Percentiles rank a stretch among this genome's conserved stretches.
These are phyloP conservation scores for Dicaeum eximium DNA, from an alignment of 2,113 vertebrate species.

Conservation along the genomic window DNA sequence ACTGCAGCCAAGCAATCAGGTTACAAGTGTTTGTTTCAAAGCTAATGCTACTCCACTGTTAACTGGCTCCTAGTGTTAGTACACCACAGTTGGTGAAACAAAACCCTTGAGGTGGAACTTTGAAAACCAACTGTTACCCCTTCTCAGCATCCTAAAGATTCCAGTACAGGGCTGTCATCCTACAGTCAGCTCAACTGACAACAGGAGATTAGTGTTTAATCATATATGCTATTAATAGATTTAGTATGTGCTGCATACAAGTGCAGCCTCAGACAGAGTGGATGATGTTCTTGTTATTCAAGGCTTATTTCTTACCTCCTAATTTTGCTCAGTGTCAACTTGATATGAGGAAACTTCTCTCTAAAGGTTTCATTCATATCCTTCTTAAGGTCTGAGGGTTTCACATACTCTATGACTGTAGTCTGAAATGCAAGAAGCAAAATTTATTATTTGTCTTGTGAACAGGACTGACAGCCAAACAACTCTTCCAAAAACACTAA, in stretches of 20 bases:
- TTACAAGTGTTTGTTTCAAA: conserved; percentile 12
- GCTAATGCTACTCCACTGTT: not conserved
- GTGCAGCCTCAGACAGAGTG: not conserved
- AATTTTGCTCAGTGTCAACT: conserved; percentile 94
- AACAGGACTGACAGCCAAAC: not conserved
- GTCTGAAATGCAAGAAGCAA: conserved; percentile 75
- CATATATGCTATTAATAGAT: conserved; percentile 34
- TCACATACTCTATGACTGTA: conserved; percentile 97
- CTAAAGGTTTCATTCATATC: conserved; percentile 99
- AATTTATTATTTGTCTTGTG: not conserved
- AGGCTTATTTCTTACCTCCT: conserved; percentile 80
- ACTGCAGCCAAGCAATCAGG: not conserved
- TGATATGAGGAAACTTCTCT: conserved; percentile 96
- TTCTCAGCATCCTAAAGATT: conserved; percentile 11
- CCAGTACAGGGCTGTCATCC: not conserved
- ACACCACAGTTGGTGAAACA: not conserved
- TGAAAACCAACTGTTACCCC: not conserved
- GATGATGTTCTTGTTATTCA: not conserved
- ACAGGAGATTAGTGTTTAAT: conserved; percentile 39
- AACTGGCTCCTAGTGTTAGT: not conserved
- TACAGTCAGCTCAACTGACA: conserved; percentile 6
- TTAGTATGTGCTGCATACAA: not conserved
- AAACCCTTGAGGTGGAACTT: not conserved
- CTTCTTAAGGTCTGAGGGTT: conserved; percentile 95
- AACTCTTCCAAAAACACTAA: not conserved